Evolutionary conservation across 53 echinoderm and acorn worm genomes (phyloP), one percentile per base, ranked within the genome.

Genomic region (Holothuria scabra): DNA sequence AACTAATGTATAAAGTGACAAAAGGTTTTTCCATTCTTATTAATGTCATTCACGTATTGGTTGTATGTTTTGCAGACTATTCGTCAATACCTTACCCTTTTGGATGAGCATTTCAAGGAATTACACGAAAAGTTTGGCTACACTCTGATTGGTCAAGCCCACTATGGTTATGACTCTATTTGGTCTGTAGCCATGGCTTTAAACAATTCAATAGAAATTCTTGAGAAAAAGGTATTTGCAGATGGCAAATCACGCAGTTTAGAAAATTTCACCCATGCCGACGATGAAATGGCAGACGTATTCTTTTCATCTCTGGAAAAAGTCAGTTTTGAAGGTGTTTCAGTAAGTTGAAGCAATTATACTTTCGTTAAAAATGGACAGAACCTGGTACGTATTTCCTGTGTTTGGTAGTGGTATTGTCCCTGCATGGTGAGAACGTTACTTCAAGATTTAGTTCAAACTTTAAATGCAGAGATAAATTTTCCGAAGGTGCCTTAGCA

Each of bases 141-240:
- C 26, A 67, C 80, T 23, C 88, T 95, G 16, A 76, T 67, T 4
- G 22, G 26, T 26, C 66, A 49, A 44, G 76, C 74, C 21, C 34
- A 63, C 9, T 87, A 74, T 41, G 91, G 84, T 26, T 90, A 87
- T 66, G 91, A 90, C 49, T 64, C 91, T 1, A 84, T 83, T 12
- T 90, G 91, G 91, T 81, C 91, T 37, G 67, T 79, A 38, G 91
- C 91, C 44, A 76, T 90, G 29, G 83, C 83, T 46, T 62, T 90
- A 12, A 87, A 90, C 69, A 67, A 62, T 11, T 76, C 87, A 4
- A 80, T 76, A 19, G 84, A 84, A 32, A 62, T 79, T 13, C 70
- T 90, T n/a, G 64, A 90, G 56, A 82, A 68, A 34, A 83, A 44
- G 61, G 33, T 28, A 2, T 83, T 78, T 41, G 3, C 28, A 14